phyloP scores from a whole-genome alignment of 2,888 invertebrate species.

The Mimas tiliae region DNA sequence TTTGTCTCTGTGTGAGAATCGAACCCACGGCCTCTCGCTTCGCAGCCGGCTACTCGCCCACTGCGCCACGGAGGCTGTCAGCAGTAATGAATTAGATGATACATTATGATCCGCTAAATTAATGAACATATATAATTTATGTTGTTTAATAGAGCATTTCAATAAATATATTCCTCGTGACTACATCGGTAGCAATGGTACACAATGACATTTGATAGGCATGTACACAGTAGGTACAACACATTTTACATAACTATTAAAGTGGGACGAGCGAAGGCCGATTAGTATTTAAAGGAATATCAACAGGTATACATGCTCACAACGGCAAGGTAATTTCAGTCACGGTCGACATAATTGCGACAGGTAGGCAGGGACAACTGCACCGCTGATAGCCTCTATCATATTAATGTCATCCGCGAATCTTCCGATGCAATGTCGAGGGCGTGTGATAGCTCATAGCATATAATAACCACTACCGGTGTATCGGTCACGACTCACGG shows the following conservation, averaged over 20 bases:
- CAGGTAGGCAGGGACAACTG: constrained; percentile 72
- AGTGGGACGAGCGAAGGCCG: constrained; percentile 26
- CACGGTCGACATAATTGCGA: constrained; percentile 69
- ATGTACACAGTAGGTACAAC: too few relatives aligned
- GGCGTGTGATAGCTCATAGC: constrained; percentile 44
- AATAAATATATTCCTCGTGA: too few relatives aligned
- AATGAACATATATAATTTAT: too few relatives aligned
- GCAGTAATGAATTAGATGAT: too few relatives aligned
- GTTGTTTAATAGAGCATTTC: too few relatives aligned
- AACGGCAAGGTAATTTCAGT: constrained; percentile 71
- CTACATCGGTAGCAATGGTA: neutral
- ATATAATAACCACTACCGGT: constrained; percentile 20
- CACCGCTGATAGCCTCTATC: constrained; percentile 54
- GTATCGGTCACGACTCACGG: constrained; percentile 1
- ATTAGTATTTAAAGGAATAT: constrained; percentile 27
- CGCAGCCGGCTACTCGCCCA: too few relatives aligned
- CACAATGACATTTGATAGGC: neutral
- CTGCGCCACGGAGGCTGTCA: too few relatives aligned
- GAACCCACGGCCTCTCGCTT: too few relatives aligned
- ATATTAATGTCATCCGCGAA: constrained; percentile 74
- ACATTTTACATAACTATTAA: constrained; percentile 27
- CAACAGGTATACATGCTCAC: constrained; percentile 43
- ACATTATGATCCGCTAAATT: neutral
- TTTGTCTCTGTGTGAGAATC: too few relatives aligned
- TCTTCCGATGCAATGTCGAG: constrained; percentile 69